Evolutionary conservation across 2,113 vertebrate species (phyloP).

Genomic region (Nannospalax galili): DNA sequence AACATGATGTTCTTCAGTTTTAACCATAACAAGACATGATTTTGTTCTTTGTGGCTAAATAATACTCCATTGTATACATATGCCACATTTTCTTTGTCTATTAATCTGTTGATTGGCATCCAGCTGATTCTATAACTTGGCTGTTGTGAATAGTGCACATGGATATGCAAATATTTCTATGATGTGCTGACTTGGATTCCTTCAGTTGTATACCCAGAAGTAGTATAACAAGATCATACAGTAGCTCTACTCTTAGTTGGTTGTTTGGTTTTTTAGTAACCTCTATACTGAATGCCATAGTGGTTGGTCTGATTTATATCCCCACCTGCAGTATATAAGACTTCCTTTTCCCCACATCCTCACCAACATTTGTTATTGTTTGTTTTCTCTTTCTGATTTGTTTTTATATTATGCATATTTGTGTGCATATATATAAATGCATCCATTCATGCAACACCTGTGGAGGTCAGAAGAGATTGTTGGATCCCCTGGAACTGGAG

Average conservation of each 20-base stretch:
- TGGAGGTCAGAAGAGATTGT: no score
- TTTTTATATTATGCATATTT: no score
- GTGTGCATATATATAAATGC: no score
- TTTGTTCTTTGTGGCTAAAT: not conserved
- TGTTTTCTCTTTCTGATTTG: not conserved
- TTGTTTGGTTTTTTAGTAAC: not conserved
- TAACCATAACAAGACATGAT: not conserved
- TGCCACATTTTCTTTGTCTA: not conserved
- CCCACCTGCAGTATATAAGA: not conserved
- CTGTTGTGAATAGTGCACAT: not conserved
- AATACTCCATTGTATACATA: not conserved
- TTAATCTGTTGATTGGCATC: not conserved
- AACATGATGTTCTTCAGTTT: no score
- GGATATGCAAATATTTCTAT: not conserved
- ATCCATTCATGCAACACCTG: no score
- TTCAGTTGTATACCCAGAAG: not conserved
- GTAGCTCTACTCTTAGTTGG: not conserved
- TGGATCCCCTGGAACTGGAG: no score
- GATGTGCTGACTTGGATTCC: not conserved
- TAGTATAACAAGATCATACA: not conserved
- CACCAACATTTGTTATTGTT: not conserved
- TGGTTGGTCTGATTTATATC: not conserved
- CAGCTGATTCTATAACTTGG: not conserved
- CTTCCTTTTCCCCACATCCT: not conserved
- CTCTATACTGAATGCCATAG: not conserved